phyloP scores from a whole-genome alignment of 2,888 invertebrate species.

The Netelia fuscicornis region DNA sequence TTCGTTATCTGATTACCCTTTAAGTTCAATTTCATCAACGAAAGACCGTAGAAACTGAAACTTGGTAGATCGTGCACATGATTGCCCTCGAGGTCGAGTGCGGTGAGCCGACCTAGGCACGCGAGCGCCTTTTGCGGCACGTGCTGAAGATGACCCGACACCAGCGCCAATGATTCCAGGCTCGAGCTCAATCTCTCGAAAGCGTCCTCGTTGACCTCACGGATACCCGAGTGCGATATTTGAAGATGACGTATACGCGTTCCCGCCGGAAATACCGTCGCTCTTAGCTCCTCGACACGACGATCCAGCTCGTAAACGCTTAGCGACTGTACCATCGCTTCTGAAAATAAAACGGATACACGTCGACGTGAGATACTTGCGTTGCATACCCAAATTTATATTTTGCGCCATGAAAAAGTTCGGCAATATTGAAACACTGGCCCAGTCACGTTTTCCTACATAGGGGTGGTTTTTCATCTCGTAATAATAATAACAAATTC shows the following conservation, averaged over 20 bases:
- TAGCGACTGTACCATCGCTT: conserved; percentile 90
- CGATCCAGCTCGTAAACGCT: conserved; percentile 95
- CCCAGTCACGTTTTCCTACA: no score
- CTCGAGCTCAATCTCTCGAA: conserved; percentile 80
- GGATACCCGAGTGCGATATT: conserved; percentile 89
- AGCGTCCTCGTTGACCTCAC: conserved; percentile 83
- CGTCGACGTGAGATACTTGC: no score
- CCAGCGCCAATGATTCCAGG: conserved; percentile 91
- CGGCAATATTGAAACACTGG: no score
- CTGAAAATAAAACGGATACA: conserved; percentile 69
- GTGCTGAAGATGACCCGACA: conserved; percentile 90
- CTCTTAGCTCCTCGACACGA: conserved; percentile 90
- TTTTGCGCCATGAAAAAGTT: no score
- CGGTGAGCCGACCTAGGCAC: conserved; percentile 89
- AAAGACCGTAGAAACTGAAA: conserved; percentile 95
- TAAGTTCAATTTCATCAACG: conserved; percentile 92
- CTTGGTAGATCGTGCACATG: conserved; percentile 93
- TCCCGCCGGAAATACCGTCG: conserved; percentile 90
- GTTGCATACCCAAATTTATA: no score
- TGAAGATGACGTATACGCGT: conserved; percentile 90
- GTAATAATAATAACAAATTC: no score
- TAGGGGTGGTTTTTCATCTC: no score
- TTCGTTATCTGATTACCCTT: conserved; percentile 93
- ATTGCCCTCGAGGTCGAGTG: conserved; percentile 94
- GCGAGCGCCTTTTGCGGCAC: conserved; percentile 93